Evolutionary conservation across 1,140 invertebrate species (phyloP).

Genomic region (Bombus pyrosoma): DNA sequence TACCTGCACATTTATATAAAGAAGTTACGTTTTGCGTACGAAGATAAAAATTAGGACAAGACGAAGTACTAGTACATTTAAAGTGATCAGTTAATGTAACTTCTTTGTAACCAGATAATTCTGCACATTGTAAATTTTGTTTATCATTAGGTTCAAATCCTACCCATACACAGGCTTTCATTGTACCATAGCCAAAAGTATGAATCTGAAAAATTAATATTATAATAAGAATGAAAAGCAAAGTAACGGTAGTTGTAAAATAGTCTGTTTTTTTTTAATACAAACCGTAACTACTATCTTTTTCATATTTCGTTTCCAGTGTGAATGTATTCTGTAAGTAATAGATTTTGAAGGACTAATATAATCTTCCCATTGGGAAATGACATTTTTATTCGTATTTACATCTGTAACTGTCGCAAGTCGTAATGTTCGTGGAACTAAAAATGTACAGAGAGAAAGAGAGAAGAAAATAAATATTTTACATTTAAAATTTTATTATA

Average conservation of each 20-base stretch:
- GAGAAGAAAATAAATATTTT: not conserved
- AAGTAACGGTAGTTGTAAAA: not conserved
- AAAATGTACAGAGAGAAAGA: slow-evolving; percentile 27
- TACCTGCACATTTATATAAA: slow-evolving; percentile 72
- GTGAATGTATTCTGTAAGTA: slow-evolving; percentile 68
- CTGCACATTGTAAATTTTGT: slow-evolving; percentile 50
- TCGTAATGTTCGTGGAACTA: slow-evolving; percentile 67
- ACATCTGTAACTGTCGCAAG: slow-evolving; percentile 38
- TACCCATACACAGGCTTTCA: slow-evolving; percentile 71
- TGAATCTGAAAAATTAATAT: slow-evolving; percentile 58
- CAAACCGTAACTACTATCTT: slow-evolving; percentile 61
- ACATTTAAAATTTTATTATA: too few relatives aligned
- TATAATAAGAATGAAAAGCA: not conserved
- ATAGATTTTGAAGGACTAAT: slow-evolving; percentile 59
- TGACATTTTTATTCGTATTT: slow-evolving; percentile 33
- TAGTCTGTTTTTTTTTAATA: slow-evolving; percentile 16
- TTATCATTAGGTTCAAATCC: slow-evolving; percentile 36
- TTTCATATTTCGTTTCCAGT: slow-evolving; percentile 62
- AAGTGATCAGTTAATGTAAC: slow-evolving; percentile 50
- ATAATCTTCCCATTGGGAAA: slow-evolving; percentile 70
- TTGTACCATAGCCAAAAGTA: slow-evolving; percentile 70
- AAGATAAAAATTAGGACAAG: slow-evolving; percentile 66
- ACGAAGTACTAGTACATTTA: slow-evolving; percentile 38
- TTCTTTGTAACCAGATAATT: slow-evolving; percentile 59
- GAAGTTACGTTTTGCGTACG: slow-evolving; percentile 65